Evolutionary conservation across 2,113 vertebrate species (phyloP).

Genomic region (Tragelaphus strepsiceros): DNA sequence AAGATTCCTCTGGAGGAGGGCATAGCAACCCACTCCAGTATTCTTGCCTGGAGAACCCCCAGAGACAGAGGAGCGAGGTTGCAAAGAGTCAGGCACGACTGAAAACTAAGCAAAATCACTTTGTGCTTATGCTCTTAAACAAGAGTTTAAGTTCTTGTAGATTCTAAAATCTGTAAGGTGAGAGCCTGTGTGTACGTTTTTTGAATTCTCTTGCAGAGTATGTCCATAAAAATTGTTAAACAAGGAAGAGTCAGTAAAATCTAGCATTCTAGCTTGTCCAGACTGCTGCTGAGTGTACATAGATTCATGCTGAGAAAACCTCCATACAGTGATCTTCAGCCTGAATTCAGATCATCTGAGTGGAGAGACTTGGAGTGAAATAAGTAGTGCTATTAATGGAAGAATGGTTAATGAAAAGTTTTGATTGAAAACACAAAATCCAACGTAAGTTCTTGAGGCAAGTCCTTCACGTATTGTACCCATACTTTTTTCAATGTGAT

Average conservation of each 20-base stretch:
- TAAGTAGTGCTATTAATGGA: not conserved
- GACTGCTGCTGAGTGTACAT: not conserved
- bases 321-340: not conserved
- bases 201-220: not conserved
- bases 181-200: not conserved
- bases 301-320: not conserved
- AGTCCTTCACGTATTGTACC: not conserved
- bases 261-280: not conserved
- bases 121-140: not conserved
- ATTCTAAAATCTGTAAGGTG: not conserved
- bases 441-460: not conserved
- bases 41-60: not conserved
- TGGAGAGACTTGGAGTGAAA: not conserved
- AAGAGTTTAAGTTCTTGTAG: not conserved
- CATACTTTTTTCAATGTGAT: not conserved
- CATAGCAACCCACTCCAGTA: not conserved
- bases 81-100: not conserved
- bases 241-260: not conserved
- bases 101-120: not conserved
- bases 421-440: not conserved
- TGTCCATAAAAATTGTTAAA: not conserved
- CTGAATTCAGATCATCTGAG: not conserved
- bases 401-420: not conserved
- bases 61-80: not conserved
- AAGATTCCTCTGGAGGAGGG: not conserved